Evolutionary conservation across 1,140 invertebrate species (phyloP), one percentile per base, ranked within the genome.

Genomic region (Heterodera carotae): DNA sequence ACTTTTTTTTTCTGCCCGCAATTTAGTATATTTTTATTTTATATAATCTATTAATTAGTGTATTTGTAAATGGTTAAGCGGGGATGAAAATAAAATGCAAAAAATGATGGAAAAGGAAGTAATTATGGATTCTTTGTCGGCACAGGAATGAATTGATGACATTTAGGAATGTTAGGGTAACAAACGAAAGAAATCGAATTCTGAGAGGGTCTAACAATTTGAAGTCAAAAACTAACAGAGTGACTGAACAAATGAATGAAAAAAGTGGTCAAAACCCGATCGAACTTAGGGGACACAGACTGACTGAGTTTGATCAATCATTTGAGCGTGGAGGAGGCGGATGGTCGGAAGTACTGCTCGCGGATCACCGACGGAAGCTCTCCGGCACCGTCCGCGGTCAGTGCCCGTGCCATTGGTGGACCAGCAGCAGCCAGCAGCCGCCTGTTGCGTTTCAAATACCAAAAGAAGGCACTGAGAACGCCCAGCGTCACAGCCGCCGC

Each of bases 401-500:
- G 27, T 22, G 62, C 27, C 62, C 12, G 48, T 2, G 18, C 48
- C 48, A 56, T 56, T 0, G 48, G 48, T 5, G 18, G 48, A n/a
- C 64, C 53, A 25, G 75, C 36, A n/a, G n/a, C n/a, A n/a, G n/a
- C n/a, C n/a, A n/a, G n/a, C 36, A 25, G 22, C 0, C 25, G 33
- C 64, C 72, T 62, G 59, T 31, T 74, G 25, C 56, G 27, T 25
- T 75, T 69, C 59, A 76, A 34, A 34, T 83, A 83, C 36, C 80
- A 82, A 69, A 80, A 85, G 62, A 87, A 82, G 29, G 75, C 76
- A 31, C 66, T 77, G 4, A 86, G 39, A 15, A 86, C 76, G 29
- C 71, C 77, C 18, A 86, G 29, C 15, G 84, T 83, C 8, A 86
- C 34, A 6, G 81, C 83, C 12, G 78, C 84, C 7, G 86, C 80